Evolutionary conservation across 2,888 invertebrate species (phyloP), one percentile per base, ranked within the genome.

Genomic region (Eudasyphora cyanicolor): DNA sequence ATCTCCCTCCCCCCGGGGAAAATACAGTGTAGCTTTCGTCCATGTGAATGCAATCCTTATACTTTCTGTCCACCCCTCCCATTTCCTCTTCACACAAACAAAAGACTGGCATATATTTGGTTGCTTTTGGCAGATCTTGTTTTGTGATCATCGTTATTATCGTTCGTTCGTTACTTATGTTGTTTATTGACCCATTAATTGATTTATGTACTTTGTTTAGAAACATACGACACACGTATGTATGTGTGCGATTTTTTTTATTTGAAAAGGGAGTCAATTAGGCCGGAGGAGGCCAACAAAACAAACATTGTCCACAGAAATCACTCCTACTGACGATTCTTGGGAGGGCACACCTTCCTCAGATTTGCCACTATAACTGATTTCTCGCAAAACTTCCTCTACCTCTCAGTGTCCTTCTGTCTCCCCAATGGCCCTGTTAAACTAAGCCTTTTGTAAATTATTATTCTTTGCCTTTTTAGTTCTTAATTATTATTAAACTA

Each of bases 401-500:
- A 8, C 17, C 64, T n/a, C n/a, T n/a, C n/a, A n/a, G n/a, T n/a
- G n/a, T n/a, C 24, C 42, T n/a, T 14, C 24, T 27, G n/a, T 27
- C 60, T n/a, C 29, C 60, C 60, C 7, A n/a, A n/a, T n/a, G 57
- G 17, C 38, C 32, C 42, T 54, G 32, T 3, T 62, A 76, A 76
- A 74, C 77, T 60, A 51, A 81, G 80, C 84, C 81, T 84, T 81
- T 81, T 81, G 81, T 84, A 81, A 84, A 81, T 79, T 84, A 75
- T 64, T 77, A 76, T 73, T 79, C 29, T 81, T 79, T 84, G 81
- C 84, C 78, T 84, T 84, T 83, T 84, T 79, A 84, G 84, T 84
- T 84, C 10, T 62, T 81, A 84, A 76, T 69, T 79, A 67, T 60
- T 57, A 29, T 60, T 60, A 60, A 60, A 60, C 71, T 64, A 60